Evolutionary conservation across 2,113 vertebrate genomes (phyloP), one percentile per base, ranked within the genome.

Genomic region (Electrona antarctica): DNA sequence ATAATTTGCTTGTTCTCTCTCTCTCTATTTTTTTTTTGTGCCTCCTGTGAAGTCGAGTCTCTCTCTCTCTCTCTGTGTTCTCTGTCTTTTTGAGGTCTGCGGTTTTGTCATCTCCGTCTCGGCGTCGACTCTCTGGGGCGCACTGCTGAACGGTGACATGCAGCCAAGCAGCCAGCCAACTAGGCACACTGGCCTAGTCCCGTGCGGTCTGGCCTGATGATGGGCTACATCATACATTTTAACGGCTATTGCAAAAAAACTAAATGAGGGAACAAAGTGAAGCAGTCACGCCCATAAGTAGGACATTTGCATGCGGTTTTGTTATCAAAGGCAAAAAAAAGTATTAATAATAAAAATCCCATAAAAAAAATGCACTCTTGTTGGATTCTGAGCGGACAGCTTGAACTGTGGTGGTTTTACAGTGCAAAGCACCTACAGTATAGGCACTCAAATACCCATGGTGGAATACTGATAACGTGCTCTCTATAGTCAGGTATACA

Each of bases 31-130:
- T 80, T 67, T 87, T 88, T 84, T 80, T 79, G 63, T 55, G 74
- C 76, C 62, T 73, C 75, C 82, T 91, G 78, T 90, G 89, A 92
- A 91, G 90, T 91, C 62, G 69, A 80, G 81, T 83, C 81, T 83
- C 76, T 77, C 77, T 87, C 80, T 90, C 84, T 76, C 73, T 71
- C 85, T 86, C 33, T 41, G 33, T 41, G 33, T 41, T 71, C 85
- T 86, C 77, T 83, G 80, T 91, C 85, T 78, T 91, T 93, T 87
- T 89, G 87, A 89, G 91, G 87, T 89, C 87, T 92, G 91, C 54
- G 91, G 88, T 87, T 87, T 87, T 86, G 90, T 85, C 87, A 82
- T 84, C 86, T 89, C 74, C 69, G 76, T 92, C 85, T 86, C 67
- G 83, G 84, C 90, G 86, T 91, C 87, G 78, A 87, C 88, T 83